Evolutionary conservation across 2,797 vertebrate genomes (phyloP), one percentile per base, ranked within the genome.

Genomic region (Sarcoramphus papa): DNA sequence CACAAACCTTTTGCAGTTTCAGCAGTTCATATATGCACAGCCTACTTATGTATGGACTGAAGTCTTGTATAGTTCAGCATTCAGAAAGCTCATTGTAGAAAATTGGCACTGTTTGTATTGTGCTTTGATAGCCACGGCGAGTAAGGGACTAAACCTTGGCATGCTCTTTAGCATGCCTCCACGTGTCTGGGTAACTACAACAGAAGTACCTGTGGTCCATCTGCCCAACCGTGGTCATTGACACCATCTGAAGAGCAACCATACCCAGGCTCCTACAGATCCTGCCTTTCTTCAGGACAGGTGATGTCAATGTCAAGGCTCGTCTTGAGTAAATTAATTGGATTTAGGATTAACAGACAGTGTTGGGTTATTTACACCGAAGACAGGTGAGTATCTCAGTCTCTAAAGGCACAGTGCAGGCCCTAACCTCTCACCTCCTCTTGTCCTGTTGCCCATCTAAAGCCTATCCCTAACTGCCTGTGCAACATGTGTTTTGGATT

Each of bases 401-500:
- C 31, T 62, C 27, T 56, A 23, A 54, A 41, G 31, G 51, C 40
- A 20, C 5, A 6, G 21, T 21, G 40, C 10, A 27, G 65, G 18
- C 54, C 56, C 28, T 54, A 50, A 43, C 48, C 15, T 65, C 67
- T 76, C 14, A 21, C 28, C 43, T 73, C 30, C 31, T 72, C 50
- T 88, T 60, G n/a, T 90, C 63, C 54, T 65, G 37, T 79, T 91
- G 87, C 18, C 59, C 51, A 33, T 77, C 59, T 57, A 28, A 79
- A 89, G 23, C 45, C 59, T 75, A 0, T 81, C 62, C 73, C 31
- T 21, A 53, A 11, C 28, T 41, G 17, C 22, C 65, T 48, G 53
- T 77, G 41, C 67, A 82, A 21, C 54, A 40, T 48, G 28, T 87
- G 85, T 56, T 91, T 92, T 76, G 60, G 35, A 59, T 95, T 93